Conservation (phyloP, 2,888 invertebrate species). For the Iselma pallidipennis region DNA sequence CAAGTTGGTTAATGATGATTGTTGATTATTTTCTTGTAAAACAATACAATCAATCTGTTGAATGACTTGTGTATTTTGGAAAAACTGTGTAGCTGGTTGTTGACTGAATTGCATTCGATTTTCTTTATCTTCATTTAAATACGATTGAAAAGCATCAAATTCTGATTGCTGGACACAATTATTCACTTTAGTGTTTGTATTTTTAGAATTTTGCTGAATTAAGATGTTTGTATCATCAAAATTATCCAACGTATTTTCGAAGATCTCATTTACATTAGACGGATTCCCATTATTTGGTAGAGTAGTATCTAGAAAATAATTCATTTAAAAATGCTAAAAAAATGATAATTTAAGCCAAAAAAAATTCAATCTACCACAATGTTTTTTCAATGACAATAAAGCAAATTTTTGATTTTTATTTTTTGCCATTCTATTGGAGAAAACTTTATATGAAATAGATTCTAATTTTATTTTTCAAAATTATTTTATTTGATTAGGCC, state of each 20-base stretch:
- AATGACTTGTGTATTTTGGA: slow-evolving; percentile 40
- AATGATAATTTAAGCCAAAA: not conserved
- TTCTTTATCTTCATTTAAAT: slow-evolving; percentile 21
- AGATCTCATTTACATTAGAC: not conserved
- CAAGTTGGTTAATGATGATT: not conserved
- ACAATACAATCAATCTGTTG: slow-evolving; percentile 37
- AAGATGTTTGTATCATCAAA: slow-evolving; percentile 16
- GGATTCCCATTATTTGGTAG: not conserved
- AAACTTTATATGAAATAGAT: too few relatives aligned
- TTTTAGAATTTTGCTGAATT: slow-evolving; percentile 2
- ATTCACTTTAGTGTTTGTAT: too few relatives aligned
- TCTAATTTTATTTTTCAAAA: too few relatives aligned
- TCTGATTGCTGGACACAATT: slow-evolving; percentile 17
- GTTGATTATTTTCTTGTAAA: slow-evolving; percentile 3
- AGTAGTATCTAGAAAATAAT: not conserved
- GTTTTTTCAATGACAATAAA: not conserved
- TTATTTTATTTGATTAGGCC: too few relatives aligned
- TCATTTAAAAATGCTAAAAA: not conserved
- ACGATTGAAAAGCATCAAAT: slow-evolving; percentile 37
- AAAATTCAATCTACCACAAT: not conserved
- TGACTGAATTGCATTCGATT: slow-evolving; percentile 10
- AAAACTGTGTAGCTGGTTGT: slow-evolving; percentile 38
- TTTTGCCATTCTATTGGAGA: too few relatives aligned
- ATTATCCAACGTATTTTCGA: slow-evolving; percentile 29
- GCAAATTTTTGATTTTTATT: not conserved